Base-by-base conservation (phyloP, 2,797 vertebrate species). In the Masticophis lateralis region DNA sequence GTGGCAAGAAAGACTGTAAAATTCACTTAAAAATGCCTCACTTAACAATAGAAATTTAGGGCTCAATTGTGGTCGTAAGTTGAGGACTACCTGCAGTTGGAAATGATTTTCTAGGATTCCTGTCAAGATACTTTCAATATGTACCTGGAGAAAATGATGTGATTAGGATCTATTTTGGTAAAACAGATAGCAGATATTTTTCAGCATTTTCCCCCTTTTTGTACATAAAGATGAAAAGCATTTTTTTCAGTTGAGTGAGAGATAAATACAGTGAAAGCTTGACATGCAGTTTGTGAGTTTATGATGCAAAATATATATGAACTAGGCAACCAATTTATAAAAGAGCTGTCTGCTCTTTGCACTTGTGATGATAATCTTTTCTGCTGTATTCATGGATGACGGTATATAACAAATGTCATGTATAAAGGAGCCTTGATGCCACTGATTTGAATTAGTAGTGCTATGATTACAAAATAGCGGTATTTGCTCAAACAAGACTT, bases 401-500 rank as follows among this genome's bases (percentile, higher is more conserved):
- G 83, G 18, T 22, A 16, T 89, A 57, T 56, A 66, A 53, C n/a
- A 66, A 91, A 88, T 93, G 32, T 60, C 43, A 51, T 13, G 8
- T 55, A 66, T n/a, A 86, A 90, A 28, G 20, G 13, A 89, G 28
- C 20, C 55, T n/a, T 43, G 56, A 88, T 83, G n/a, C 4, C 56
- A 55, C 53, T 51, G 55, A 28, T 74, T 59, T 11, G 61, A 90
- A 93, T 90, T 66, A n/a, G 7, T 83, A 16, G 11, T 66, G 66
- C 51, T 37, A 22, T 27, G 22, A 37, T 79, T n/a, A 88, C 86
- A 83, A 47, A 43, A 92, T 22, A 37, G 2, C 25, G 56, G n/a
- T 66, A 56, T 90, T 91, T 88, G 86, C 56, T 86, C 86, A 79
- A 88, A 88, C 92, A 91, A 60, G 90, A 11, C 66, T 91, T 88